A percentile compares a stretch with the other conserved stretches of the same genome.
These are phyloP conservation scores for Callopanchax toddi DNA, from an alignment of 2,113 vertebrate species.

Conservation along the genomic window DNA sequence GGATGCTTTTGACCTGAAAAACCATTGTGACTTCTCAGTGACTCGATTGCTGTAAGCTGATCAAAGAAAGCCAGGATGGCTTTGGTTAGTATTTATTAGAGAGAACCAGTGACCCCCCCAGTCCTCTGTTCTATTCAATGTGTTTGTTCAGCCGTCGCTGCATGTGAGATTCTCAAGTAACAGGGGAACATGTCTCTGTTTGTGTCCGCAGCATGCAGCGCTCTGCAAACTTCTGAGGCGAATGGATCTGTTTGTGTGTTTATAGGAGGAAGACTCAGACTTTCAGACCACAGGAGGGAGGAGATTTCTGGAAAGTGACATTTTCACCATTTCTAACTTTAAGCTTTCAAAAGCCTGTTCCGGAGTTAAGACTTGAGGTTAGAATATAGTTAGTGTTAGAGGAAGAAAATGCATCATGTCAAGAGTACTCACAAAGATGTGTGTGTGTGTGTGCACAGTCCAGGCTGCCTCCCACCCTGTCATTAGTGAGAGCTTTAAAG, in stretches of 20 bases:
- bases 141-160: constrained; percentile 61
- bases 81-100: constrained; percentile 51
- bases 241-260: constrained; percentile 29
- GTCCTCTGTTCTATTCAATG: constrained; percentile 23
- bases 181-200: constrained; percentile 43
- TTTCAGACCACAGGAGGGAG: background rate
- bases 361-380: constrained; percentile 1
- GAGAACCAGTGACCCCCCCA: constrained; percentile 12
- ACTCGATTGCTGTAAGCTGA: constrained; percentile 44
- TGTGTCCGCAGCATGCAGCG: constrained; percentile 39
- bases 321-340: background rate
- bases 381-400: constrained; percentile 1
- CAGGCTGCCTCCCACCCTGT: constrained; percentile 65
- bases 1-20: constrained; percentile 12
- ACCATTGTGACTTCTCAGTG: constrained; percentile 15
- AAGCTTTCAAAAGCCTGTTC: constrained; percentile 3
- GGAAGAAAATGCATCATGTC: constrained; percentile 1
- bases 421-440: constrained; percentile 8
- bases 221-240: constrained; percentile 28
- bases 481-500: constrained; percentile 73
- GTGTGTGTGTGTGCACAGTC: constrained; percentile 5
- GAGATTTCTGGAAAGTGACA: background rate
- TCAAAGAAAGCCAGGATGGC: constrained; percentile 55
- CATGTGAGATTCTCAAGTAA: constrained; percentile 59
- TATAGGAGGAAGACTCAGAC: background rate